A percentile compares a stretch with the other conserved stretches of the same genome.
These are phyloP conservation scores for Leucania comma DNA, from an alignment of 2,888 invertebrate genomes.

Conservation along the genomic window DNA sequence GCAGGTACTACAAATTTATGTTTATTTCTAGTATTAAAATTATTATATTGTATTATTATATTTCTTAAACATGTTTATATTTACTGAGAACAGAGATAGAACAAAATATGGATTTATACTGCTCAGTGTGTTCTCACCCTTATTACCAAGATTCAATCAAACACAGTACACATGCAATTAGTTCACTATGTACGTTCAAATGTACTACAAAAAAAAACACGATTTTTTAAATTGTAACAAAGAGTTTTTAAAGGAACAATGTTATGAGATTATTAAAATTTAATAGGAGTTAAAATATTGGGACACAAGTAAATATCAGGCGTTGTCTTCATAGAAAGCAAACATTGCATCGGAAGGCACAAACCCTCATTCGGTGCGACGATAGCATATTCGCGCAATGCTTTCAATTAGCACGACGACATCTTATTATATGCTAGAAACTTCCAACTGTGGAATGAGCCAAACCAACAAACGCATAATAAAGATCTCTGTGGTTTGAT, in stretches of 20 bases:
- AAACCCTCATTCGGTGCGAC: neutral
- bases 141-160: constrained; percentile 5
- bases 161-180: constrained; percentile 20
- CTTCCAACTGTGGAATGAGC: neutral
- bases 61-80: too few species aligned
- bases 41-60: too few species aligned
- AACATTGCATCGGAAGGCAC: neutral
- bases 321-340: neutral
- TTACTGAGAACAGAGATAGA: constrained; percentile 11
- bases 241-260: constrained; percentile 27
- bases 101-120: constrained; percentile 13
- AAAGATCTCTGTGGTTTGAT: constrained; percentile 2
- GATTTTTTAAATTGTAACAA: constrained; percentile 15
- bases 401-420: neutral
- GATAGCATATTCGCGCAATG: too few species aligned
- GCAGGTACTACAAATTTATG: too few species aligned
- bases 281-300: neutral
- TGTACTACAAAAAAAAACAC: constrained; percentile 16
- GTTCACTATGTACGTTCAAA: constrained; percentile 33
- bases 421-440: neutral
- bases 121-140: constrained; percentile 33
- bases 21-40: too few species aligned
- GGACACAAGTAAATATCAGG: neutral
- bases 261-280: constrained; percentile 26
- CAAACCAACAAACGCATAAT: neutral